Conservation (phyloP, 2,113 vertebrate species). For the Etheostoma cragini region DNA sequence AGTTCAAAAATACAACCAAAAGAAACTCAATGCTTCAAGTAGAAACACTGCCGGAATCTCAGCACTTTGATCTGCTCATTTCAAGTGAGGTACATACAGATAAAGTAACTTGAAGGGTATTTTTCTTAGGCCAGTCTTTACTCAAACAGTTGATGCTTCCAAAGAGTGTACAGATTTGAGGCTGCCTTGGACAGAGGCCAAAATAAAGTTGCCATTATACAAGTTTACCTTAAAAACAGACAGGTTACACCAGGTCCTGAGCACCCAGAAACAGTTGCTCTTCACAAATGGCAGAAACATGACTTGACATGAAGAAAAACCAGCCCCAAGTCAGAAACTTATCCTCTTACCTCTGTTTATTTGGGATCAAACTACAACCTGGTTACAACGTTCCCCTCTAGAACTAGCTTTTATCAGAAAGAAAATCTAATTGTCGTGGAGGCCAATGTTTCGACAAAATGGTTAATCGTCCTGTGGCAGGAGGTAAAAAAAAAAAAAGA, state of each 20-base stretch:
- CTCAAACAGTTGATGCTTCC: constrained; percentile 61
- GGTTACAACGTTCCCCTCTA: constrained; percentile 41
- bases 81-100: not conserved
- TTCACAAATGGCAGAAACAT: constrained; percentile 1
- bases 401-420: constrained; percentile 29
- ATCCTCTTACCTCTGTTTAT: constrained; percentile 19
- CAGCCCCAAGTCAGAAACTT: not conserved
- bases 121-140: constrained; percentile 61
- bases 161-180: constrained; percentile 44
- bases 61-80: not conserved
- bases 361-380: constrained; percentile 45
- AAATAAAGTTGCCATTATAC: constrained; percentile 1
- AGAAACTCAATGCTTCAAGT: not conserved
- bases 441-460: constrained; percentile 15
- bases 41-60: not conserved
- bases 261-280: not conserved
- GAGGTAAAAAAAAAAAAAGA: constrained; percentile 34
- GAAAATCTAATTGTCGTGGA: constrained; percentile 4
- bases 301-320: not conserved
- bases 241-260: not conserved
- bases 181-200: constrained; percentile 2
- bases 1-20: not conserved
- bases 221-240: too few relatives aligned
- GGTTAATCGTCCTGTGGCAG: not conserved
- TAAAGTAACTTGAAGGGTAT: constrained; percentile 1